These are phyloP conservation scores for Campoplex nolae DNA, from an alignment of 2,888 invertebrate species.

Conservation along the genomic window DNA sequence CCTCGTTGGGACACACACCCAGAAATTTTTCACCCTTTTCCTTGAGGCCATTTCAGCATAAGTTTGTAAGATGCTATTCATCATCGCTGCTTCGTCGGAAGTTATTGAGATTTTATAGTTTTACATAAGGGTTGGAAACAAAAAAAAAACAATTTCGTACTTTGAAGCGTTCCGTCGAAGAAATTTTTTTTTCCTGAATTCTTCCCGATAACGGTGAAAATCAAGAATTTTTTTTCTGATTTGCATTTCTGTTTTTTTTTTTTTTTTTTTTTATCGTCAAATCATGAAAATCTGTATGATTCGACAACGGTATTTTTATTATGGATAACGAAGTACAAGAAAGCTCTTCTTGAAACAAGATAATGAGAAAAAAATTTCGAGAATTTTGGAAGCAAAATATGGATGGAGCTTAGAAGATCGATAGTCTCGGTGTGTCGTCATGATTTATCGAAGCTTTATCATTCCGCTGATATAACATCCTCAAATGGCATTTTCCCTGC, in stretches of 20 bases:
- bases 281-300: not conserved
- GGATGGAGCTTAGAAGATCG: conserved; percentile 15
- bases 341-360: not conserved
- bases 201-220: too few species aligned
- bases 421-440: conserved; percentile 33
- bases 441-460: conserved; percentile 47
- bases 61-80: not conserved
- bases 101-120: not conserved
- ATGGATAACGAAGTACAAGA: not conserved
- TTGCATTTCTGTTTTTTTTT: not conserved
- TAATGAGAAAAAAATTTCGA: not conserved
- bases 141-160: not conserved
- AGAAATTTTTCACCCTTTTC: not conserved
- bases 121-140: not conserved
- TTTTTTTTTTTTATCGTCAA: not conserved
- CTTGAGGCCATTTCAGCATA: not conserved
- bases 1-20: not conserved
- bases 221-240: too few species aligned
- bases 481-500: conserved; percentile 56
- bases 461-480: conserved; percentile 51
- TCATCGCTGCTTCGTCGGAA: not conserved
- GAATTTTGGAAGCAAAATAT: not conserved
- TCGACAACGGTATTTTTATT: not conserved
- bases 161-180: not conserved
- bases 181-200: too few species aligned